Conservation (phyloP, 2,888 invertebrate genomes). For the Polymixis flavicincta region DNA sequence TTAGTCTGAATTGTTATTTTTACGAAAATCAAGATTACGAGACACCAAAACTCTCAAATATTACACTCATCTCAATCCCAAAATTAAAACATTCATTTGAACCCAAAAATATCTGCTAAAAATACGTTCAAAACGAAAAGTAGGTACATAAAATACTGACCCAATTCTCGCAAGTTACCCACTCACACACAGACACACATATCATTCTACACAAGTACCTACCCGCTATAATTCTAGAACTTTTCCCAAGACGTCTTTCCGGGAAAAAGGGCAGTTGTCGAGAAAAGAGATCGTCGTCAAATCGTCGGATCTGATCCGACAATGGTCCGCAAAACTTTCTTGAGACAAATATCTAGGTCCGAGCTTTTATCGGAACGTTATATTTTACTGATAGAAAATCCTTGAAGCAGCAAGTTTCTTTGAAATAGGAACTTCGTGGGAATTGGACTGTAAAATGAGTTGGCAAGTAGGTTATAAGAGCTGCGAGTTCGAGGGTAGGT, state of each 20-base stretch:
- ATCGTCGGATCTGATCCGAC: slow-evolving; percentile 53
- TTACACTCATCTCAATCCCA: background rate
- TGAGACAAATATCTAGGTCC: slow-evolving; percentile 55
- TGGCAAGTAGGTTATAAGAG: slow-evolving; percentile 34
- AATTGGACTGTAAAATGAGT: slow-evolving; percentile 33
- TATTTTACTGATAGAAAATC: slow-evolving; percentile 45
- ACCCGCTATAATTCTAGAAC: slow-evolving; percentile 38
- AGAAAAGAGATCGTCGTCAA: slow-evolving; percentile 57
- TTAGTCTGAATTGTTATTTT: background rate
- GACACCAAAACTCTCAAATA: background rate
- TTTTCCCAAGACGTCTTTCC: slow-evolving; percentile 43
- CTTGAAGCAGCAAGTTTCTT: slow-evolving; percentile 38
- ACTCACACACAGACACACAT: slow-evolving; percentile 22
- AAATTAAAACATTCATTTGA: background rate
- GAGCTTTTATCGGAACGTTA: slow-evolving; percentile 56
- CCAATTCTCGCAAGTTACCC: slow-evolving; percentile 30
- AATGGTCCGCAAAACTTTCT: slow-evolving; percentile 51
- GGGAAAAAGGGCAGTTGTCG: slow-evolving; percentile 58
- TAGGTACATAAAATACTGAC: slow-evolving; percentile 47
- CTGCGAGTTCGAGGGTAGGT: background rate
- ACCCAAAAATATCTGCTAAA: slow-evolving; percentile 4
- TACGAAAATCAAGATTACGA: background rate
- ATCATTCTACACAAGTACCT: slow-evolving; percentile 18
- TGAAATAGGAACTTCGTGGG: slow-evolving; percentile 33
- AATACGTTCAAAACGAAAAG: slow-evolving; percentile 18